phyloP scores from a whole-genome alignment of 2,797 vertebrate genomes.

The Balearica regulorum region DNA sequence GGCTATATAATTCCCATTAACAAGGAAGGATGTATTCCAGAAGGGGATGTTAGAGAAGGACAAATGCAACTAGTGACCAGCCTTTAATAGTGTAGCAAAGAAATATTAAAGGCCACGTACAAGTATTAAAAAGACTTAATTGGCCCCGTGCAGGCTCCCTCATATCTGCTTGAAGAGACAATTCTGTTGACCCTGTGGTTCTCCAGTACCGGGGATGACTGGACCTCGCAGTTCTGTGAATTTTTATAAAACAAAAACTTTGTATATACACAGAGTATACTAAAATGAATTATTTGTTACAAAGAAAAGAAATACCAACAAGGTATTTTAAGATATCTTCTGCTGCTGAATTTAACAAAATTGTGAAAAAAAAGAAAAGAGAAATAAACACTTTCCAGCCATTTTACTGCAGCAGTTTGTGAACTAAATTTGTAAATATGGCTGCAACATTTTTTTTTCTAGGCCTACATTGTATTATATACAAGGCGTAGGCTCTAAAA shows the following conservation, averaged over 20 bases:
- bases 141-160: slow-evolving; percentile 65
- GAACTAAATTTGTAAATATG: slow-evolving; percentile 96
- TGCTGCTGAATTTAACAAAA: slow-evolving; percentile 88
- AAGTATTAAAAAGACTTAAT: slow-evolving; percentile 73
- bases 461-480: slow-evolving; percentile 94
- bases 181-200: slow-evolving; percentile 75
- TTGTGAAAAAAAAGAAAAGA: slow-evolving; percentile 77
- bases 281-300: slow-evolving; percentile 89
- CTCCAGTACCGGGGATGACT: slow-evolving; percentile 73
- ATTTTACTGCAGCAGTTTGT: slow-evolving; percentile 87
- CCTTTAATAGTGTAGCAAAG: slow-evolving; percentile 88
- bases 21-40: slow-evolving; percentile 92
- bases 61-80: slow-evolving; percentile 99
- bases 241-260: slow-evolving; percentile 87
- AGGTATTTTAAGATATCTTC: slow-evolving; percentile 94
- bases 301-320: slow-evolving; percentile 90
- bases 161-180: slow-evolving; percentile 72
- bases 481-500: slow-evolving; percentile 86
- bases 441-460: slow-evolving; percentile 84
- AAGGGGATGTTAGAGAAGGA: slow-evolving; percentile 97
- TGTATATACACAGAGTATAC: slow-evolving; percentile 95
- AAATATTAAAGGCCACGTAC: slow-evolving; percentile 76
- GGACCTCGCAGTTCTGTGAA: slow-evolving; percentile 82
- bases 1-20: slow-evolving; percentile 95
- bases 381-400: slow-evolving; percentile 78